Conservation (phyloP, 2,113 vertebrate species). For the Crocuta crocuta region DNA sequence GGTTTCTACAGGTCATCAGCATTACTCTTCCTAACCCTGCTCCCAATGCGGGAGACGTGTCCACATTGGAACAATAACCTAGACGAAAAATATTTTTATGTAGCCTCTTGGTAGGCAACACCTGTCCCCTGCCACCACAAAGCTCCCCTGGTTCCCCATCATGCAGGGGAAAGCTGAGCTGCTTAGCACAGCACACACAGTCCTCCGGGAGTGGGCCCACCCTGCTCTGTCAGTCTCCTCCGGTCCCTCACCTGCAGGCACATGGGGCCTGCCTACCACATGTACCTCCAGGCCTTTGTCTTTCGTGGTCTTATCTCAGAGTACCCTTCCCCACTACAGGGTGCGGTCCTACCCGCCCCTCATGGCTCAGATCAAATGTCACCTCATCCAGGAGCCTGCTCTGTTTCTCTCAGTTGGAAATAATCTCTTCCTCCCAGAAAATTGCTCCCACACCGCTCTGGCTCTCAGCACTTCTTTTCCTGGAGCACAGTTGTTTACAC, state of each 20-base stretch:
- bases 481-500: not conserved
- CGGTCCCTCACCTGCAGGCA: not conserved
- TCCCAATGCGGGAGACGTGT: not conserved
- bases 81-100: not conserved
- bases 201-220: rapidly evolving
- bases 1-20: not conserved
- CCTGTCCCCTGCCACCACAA: not conserved
- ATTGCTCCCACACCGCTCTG: not conserved
- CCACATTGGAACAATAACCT: not conserved
- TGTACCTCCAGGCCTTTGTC: not conserved
- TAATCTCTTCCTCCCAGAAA: not conserved
- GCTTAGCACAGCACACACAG: not conserved
- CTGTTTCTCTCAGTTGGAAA: not conserved
- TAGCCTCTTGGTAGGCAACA: not conserved
- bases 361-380: not conserved
- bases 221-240: not conserved
- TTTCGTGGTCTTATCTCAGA: not conserved
- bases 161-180: no score
- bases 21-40: not conserved
- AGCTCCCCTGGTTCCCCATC: not conserved
- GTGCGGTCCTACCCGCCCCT: not conserved
- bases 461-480: not conserved
- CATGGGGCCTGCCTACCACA: no score
- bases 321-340: not conserved
- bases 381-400: not conserved